A percentile compares a stretch with the other conserved stretches of the same genome.
These are phyloP conservation scores for Cybosia mesomella DNA, from an alignment of 2,888 invertebrate genomes.

Conservation along the genomic window DNA sequence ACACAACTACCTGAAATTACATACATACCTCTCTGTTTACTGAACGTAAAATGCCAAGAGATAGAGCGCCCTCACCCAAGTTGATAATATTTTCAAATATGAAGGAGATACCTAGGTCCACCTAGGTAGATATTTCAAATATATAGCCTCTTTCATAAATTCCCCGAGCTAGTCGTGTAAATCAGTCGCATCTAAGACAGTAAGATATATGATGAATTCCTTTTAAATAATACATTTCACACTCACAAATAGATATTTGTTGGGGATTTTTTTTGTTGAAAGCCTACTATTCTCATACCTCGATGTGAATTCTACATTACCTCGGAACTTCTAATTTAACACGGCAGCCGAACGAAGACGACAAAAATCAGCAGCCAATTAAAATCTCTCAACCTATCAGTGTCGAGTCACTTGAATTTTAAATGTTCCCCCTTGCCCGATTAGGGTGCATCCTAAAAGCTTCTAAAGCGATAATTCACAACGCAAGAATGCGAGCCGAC, in stretches of 20 bases:
- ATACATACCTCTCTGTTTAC: conserved; percentile 38
- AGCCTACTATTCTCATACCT: conserved; percentile 38
- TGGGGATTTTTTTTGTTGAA: conserved; percentile 33
- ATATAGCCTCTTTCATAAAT: conserved; percentile 31
- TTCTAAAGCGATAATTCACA: conserved; percentile 81
- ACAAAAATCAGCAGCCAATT: conserved; percentile 80
- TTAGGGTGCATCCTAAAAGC: conserved; percentile 86
- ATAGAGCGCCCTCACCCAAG: conserved; percentile 20
- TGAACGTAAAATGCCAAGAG: conserved; percentile 29
- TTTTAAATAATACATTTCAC: conserved; percentile 27
- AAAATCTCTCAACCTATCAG: conserved; percentile 78
- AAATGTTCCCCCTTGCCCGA: conserved; percentile 78
- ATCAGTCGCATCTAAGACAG: conserved; percentile 2
- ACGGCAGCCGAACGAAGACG: conserved; percentile 46
- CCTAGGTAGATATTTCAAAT: conserved; percentile 14
- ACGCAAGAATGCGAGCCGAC: conserved; percentile 82
- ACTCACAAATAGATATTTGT: conserved; percentile 23
- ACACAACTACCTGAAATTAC: conserved; percentile 36
- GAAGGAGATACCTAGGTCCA: too few relatives aligned
- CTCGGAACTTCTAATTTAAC: conserved; percentile 43
- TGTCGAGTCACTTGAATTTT: conserved; percentile 77
- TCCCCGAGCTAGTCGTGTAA: conserved; percentile 16
- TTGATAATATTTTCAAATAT: background rate
- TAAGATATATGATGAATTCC: conserved; percentile 28
- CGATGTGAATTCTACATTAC: conserved; percentile 36